Conservation (phyloP, 2,888 invertebrate genomes). For the Parnassius apollo region DNA sequence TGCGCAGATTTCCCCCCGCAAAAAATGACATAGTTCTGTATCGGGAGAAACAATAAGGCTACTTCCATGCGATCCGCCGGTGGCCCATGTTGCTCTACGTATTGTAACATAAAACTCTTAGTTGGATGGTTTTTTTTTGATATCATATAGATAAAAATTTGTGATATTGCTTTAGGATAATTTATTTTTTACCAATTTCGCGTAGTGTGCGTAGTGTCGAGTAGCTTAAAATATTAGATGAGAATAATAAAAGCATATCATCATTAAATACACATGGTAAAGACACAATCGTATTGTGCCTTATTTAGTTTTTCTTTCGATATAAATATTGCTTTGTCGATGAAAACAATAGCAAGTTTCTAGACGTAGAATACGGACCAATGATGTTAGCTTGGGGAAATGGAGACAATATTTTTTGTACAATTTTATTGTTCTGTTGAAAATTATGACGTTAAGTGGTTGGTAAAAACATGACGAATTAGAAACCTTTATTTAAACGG, state of each 20-base stretch:
- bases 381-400: slow-evolving; percentile 58
- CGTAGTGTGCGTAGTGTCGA: slow-evolving; percentile 56
- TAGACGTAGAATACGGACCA: slow-evolving; percentile 71
- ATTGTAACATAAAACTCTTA: slow-evolving; percentile 35
- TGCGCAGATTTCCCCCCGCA: too few relatives aligned
- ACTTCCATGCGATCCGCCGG: too few relatives aligned
- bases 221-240: slow-evolving; percentile 45
- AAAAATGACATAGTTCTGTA: too few relatives aligned
- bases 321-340: slow-evolving; percentile 45
- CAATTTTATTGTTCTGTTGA: slow-evolving; percentile 64
- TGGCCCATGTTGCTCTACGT: too few relatives aligned
- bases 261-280: slow-evolving; percentile 53
- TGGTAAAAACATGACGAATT: slow-evolving; percentile 44
- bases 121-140: slow-evolving; percentile 47
- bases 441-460: slow-evolving; percentile 31
- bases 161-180: slow-evolving; percentile 46
- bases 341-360: slow-evolving; percentile 44
- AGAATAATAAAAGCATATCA: slow-evolving; percentile 62
- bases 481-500: slow-evolving; percentile 38
- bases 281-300: slow-evolving; percentile 75
- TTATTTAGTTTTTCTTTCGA: slow-evolving; percentile 52
- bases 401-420: slow-evolving; percentile 73
- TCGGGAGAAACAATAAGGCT: too few relatives aligned
- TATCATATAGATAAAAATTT: slow-evolving; percentile 42
- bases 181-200: slow-evolving; percentile 51